Evolutionary conservation across 2,113 vertebrate genomes (phyloP).

Genomic region (Psammodynastes pulverulentus): DNA sequence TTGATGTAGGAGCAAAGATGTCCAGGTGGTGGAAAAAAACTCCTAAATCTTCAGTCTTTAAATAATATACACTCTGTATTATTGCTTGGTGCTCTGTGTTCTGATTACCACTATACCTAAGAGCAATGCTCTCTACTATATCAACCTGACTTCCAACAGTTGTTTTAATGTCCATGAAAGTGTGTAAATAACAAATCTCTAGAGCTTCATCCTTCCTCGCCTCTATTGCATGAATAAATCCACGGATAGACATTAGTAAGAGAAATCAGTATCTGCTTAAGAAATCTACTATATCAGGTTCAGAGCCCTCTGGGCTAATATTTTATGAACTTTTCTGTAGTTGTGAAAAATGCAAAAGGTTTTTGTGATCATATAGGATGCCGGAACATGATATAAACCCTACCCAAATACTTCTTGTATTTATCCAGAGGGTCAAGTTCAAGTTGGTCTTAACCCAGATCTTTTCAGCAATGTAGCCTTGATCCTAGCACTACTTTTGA

Average conservation of each 20-base stretch:
- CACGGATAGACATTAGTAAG: not conserved
- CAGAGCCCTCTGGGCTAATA: not conserved
- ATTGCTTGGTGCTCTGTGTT: not conserved
- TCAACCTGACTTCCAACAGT: not conserved
- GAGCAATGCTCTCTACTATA: not conserved
- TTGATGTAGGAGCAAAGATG: not conserved
- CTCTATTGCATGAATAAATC: not conserved
- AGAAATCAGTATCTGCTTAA: not conserved
- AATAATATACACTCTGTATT: not conserved
- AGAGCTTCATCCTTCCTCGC: not conserved
- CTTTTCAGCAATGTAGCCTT: not conserved
- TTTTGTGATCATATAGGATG: not conserved
- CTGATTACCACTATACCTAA: not conserved
- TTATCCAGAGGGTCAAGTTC: not conserved
- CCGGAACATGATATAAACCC: not conserved
- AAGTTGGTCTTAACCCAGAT: not conserved
- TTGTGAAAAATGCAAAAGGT: not conserved
- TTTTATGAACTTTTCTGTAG: not conserved
- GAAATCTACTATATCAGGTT: not conserved
- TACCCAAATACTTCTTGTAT: not conserved
- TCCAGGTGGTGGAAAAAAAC: not conserved
- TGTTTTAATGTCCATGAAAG: not conserved
- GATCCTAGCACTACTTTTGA: not conserved
- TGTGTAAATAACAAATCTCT: not conserved
- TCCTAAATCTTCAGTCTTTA: not conserved